Evolutionary conservation across 2,888 invertebrate genomes (phyloP).

Genomic region (Criorhina ranunculi): DNA sequence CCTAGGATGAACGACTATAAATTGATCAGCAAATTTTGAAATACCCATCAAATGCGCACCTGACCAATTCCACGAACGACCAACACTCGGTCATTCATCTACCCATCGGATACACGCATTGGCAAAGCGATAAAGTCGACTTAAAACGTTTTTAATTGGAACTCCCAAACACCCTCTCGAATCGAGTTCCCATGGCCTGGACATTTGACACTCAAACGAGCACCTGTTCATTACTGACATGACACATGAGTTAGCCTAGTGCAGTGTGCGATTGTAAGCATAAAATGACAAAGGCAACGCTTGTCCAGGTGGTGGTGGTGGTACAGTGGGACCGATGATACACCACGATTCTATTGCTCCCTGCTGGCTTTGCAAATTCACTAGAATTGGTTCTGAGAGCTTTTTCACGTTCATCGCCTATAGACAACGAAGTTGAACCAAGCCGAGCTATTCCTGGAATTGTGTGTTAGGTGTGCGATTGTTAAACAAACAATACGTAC

Average conservation of each 20-base stretch:
- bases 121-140: not conserved
- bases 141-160: conserved; percentile 60
- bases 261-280: conserved; percentile 48
- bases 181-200: conserved; percentile 65
- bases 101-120: conserved; percentile 21
- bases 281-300: conserved; percentile 15
- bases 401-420: conserved; percentile 46
- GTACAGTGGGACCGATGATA: conserved; percentile 38
- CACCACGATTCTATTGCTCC: conserved; percentile 26
- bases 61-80: conserved; percentile 49
- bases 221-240: conserved; percentile 63
- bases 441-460: conserved; percentile 56
- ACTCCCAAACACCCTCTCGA: conserved; percentile 37
- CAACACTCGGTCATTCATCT: conserved; percentile 55
- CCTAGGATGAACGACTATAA: conserved; percentile 23
- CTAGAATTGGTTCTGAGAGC: conserved; percentile 54
- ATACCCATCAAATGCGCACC: conserved; percentile 35
- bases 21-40: conserved; percentile 33
- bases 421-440: conserved; percentile 9
- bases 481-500: conserved; percentile 66
- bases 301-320: conserved; percentile 46
- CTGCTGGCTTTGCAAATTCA: conserved; percentile 69
- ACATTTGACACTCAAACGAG: conserved; percentile 56
- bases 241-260: conserved; percentile 8
- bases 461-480: conserved; percentile 58